phyloP scores from a whole-genome alignment of 2,113 vertebrate species.

The Amphilophus citrinellus region DNA sequence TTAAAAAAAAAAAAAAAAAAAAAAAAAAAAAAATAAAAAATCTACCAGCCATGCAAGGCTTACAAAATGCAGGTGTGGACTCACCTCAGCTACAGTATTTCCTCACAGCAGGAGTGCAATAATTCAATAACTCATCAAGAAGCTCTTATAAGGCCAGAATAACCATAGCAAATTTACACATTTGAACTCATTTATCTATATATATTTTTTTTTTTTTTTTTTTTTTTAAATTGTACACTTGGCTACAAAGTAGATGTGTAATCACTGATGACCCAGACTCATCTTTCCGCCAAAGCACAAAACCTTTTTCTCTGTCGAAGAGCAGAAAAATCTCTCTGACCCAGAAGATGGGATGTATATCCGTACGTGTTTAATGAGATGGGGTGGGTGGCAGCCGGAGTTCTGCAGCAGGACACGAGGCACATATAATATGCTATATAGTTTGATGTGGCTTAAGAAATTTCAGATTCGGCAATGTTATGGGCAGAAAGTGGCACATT shows the following conservation, averaged over 20 bases:
- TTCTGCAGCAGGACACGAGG: conserved; percentile 20
- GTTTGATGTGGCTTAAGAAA: neutral
- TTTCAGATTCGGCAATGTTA: neutral
- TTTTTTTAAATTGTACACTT: neutral
- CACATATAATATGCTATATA: neutral
- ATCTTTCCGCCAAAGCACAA: neutral
- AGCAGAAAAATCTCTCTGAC: neutral
- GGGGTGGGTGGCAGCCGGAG: neutral
- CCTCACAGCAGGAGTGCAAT: neutral
- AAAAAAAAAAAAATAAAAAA: too few species aligned
- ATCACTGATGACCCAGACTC: neutral
- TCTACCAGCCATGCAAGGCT: too few species aligned
- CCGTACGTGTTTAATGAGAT: neutral
- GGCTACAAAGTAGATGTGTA: neutral
- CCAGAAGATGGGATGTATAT: neutral
- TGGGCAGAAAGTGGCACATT: neutral
- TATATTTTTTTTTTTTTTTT: too few species aligned
- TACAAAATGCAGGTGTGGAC: neutral
- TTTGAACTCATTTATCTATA: too few species aligned
- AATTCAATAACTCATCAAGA: neutral
- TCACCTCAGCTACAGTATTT: neutral
- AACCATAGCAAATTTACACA: neutral
- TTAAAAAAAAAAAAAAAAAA: neutral
- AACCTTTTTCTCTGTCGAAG: neutral
- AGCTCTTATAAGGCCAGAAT: neutral